Conservation (phyloP, 1,140 invertebrate genomes). For the Pseudomyrmex cubaensis region DNA sequence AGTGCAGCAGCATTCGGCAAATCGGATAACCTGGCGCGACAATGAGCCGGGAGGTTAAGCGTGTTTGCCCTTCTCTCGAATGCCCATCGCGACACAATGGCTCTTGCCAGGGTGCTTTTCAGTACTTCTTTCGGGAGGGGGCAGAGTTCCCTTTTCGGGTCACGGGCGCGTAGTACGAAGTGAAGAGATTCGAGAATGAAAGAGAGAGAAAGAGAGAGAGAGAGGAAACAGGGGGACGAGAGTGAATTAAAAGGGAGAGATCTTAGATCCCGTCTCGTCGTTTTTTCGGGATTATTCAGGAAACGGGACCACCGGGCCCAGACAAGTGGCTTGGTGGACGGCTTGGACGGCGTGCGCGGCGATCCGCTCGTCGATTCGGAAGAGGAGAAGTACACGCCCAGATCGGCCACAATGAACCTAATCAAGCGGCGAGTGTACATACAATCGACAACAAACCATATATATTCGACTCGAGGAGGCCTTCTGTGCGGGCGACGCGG, state of each 20-base stretch:
- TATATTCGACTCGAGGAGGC: constrained; percentile 63
- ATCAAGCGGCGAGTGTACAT: constrained; percentile 81
- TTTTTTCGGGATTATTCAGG: constrained; percentile 36
- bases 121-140: constrained; percentile 70
- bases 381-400: constrained; percentile 72
- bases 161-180: neutral
- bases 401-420: constrained; percentile 81
- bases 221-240: neutral
- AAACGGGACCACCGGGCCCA: constrained; percentile 59
- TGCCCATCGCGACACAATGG: constrained; percentile 82
- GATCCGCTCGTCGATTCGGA: constrained; percentile 18
- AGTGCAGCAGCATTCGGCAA: constrained; percentile 74
- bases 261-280: constrained; percentile 15
- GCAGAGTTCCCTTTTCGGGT: neutral
- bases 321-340: neutral
- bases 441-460: constrained; percentile 81
- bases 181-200: neutral
- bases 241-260: constrained; percentile 15
- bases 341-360: constrained; percentile 32
- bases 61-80: constrained; percentile 84
- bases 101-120: constrained; percentile 79
- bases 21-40: constrained; percentile 83
- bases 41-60: constrained; percentile 84
- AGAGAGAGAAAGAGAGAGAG: neutral
- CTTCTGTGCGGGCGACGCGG: constrained; percentile 33